Percentiles rank a stretch among this genome's conserved stretches.
Evolutionary conservation across 2,113 vertebrate species (phyloP).

Genomic region (Forbesichthys agassizii): DNA sequence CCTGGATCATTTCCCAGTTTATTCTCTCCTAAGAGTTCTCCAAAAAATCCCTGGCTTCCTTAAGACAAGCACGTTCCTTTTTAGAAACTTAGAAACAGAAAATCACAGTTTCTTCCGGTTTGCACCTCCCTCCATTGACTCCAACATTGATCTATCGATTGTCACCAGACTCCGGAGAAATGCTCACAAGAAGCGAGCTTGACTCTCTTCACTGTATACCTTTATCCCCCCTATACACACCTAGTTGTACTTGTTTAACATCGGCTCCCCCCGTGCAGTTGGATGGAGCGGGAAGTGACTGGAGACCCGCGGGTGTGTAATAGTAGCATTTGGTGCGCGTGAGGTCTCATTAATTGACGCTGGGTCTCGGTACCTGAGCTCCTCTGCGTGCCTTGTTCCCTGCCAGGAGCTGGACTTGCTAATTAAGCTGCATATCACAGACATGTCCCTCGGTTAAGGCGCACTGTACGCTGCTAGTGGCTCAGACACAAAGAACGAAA

Average conservation of each 20-base stretch:
- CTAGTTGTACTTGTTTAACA: conserved; percentile 46
- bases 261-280: conserved; percentile 16
- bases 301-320: conserved; percentile 59
- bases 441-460: conserved; percentile 65
- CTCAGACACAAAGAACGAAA: conserved; percentile 37
- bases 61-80: conserved; percentile 31
- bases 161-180: conserved; percentile 11
- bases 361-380: conserved; percentile 61
- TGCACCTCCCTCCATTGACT: conserved; percentile 15
- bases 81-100: conserved; percentile 15
- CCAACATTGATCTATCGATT: conserved; percentile 33
- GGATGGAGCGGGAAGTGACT: conserved; percentile 41
- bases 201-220: conserved; percentile 44
- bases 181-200: conserved; percentile 26
- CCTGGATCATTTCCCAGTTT: conserved; percentile 25
- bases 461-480: conserved; percentile 59
- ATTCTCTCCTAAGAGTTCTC: conserved; percentile 24
- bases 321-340: conserved; percentile 61
- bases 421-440: conserved; percentile 78
- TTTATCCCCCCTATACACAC: conserved; percentile 27
- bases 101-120: conserved; percentile 18
- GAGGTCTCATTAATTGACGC: conserved; percentile 76
- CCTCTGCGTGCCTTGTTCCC: conserved; percentile 60
- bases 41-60: conserved; percentile 15
- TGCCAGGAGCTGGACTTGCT: conserved; percentile 74